Conservation (phyloP, 2,888 invertebrate species). For the Campoletis raptor region DNA sequence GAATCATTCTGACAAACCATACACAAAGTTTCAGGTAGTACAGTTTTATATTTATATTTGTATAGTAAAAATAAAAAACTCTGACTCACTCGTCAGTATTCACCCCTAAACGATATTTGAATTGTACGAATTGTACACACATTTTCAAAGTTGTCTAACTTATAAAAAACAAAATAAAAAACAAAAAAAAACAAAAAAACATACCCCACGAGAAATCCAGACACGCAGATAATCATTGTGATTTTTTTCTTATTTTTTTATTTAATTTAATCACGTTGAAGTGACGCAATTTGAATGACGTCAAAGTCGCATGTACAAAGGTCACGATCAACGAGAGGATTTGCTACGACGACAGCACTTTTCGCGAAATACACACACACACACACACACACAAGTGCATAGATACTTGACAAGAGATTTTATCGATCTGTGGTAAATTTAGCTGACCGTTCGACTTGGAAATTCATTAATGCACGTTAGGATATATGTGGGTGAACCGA, state of each 20-base stretch:
- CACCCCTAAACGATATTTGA: slow-evolving; percentile 51
- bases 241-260: background rate
- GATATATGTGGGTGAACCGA: background rate
- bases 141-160: background rate
- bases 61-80: background rate
- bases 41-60: background rate
- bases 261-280: background rate
- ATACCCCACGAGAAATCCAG: slow-evolving; percentile 84
- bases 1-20: slow-evolving; percentile 56
- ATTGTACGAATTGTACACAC: background rate
- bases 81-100: slow-evolving; percentile 60
- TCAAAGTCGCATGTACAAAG: slow-evolving; percentile 41
- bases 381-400: background rate
- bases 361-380: slow-evolving; percentile 9
- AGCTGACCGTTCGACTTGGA: slow-evolving; percentile 29
- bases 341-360: slow-evolving; percentile 31
- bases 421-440: slow-evolving; percentile 62
- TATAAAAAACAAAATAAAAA: slow-evolving; percentile 31
- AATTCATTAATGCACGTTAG: slow-evolving; percentile 46
- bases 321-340: slow-evolving; percentile 54
- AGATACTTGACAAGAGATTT: slow-evolving; percentile 22
- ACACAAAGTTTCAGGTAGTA: background rate
- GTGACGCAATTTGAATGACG: background rate
- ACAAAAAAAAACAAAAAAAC: slow-evolving; percentile 67
- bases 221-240: slow-evolving; percentile 83